A percentile compares a stretch with the other conserved stretches of the same genome.
Evolutionary conservation across 2,113 vertebrate genomes (phyloP).

Genomic region (Mormoops blainvillei): DNA sequence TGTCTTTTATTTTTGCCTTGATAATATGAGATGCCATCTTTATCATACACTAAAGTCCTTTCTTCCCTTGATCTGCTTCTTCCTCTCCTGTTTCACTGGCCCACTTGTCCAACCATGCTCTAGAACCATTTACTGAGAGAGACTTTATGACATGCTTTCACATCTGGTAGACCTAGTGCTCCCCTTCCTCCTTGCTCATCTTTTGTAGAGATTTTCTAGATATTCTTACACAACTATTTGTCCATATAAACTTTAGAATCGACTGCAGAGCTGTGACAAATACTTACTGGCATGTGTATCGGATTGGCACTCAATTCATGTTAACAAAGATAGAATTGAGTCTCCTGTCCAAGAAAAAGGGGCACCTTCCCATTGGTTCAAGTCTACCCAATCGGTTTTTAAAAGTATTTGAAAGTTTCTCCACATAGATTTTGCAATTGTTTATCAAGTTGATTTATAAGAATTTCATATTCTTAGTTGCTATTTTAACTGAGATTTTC

Average conservation of each 20-base stretch:
- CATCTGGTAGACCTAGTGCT: rapidly evolving
- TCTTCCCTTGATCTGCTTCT: rapidly evolving
- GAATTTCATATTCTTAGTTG: background rate
- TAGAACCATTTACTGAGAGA: rapidly evolving
- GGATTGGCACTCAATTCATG: rapidly evolving
- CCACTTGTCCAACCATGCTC: rapidly evolving
- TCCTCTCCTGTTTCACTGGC: background rate
- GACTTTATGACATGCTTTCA: rapidly evolving
- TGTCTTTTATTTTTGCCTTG: background rate
- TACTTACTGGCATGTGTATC: rapidly evolving
- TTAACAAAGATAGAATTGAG: rapidly evolving
- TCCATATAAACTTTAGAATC: background rate
- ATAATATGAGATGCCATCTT: too few species aligned
- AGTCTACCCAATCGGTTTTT: rapidly evolving
- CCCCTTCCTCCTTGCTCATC: rapidly evolving
- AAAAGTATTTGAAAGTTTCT: background rate
- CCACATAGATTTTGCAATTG: background rate
- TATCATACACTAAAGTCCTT: rapidly evolving
- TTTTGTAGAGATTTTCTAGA: background rate
- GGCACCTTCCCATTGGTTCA: rapidly evolving
- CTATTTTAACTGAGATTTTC: background rate
- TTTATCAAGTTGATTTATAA: background rate
- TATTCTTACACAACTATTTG: rapidly evolving
- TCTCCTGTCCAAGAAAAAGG: background rate
- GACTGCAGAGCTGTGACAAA: too few species aligned